Base-by-base conservation (phyloP, 2,888 invertebrate species). In the Tortrix viridana region DNA sequence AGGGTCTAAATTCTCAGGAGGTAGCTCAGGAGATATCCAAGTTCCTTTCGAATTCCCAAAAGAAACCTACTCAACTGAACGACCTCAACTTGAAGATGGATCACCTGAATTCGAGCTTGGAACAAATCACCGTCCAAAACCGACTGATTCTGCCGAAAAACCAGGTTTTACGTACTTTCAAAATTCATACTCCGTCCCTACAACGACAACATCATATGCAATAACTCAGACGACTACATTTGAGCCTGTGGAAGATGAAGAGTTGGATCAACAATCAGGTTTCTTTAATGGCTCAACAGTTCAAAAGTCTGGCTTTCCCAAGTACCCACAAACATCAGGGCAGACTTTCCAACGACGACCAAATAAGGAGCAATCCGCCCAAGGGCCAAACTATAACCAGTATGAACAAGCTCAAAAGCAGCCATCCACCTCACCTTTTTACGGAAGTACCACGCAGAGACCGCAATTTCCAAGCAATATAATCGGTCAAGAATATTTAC, bases 1-100 rank as follows among this genome's bases (percentile, higher is more conserved):
- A 1, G 85, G 84, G 61, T 81, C 86, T 1, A 75, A 82, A 63
- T 77, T 74, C 53, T 67, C 89, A 65, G 89, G 85, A 48, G 88
- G 89, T 12, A 75, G 71, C 2, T 74, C 77, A 55, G 82, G 74
- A 23, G 80, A 76, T 16, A 74, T 84, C 14, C 73, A 81, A 59
- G 71, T 70, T 5, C 88, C 88, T 3, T 69, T 85, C 5, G 79
- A 84, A 68, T 73, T 71, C 20, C 84, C 85, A 1, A 77, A 79
- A 60, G 66, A 74, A 63, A 65, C 66, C 3, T 67, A 70, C 47
- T 54, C 72, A 0, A 65, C 68, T 37, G 65, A 58, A 20, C 44
- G 41, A 50, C 26, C 65, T 4, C 49, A 49, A 26, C 52, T 67
- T 32, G 71, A 60, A 22, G 69, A 71, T 50, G 58, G 69, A 6